These are phyloP conservation scores for Varecia variegata DNA, from an alignment of 2,797 vertebrate genomes.

Conservation along the genomic window DNA sequence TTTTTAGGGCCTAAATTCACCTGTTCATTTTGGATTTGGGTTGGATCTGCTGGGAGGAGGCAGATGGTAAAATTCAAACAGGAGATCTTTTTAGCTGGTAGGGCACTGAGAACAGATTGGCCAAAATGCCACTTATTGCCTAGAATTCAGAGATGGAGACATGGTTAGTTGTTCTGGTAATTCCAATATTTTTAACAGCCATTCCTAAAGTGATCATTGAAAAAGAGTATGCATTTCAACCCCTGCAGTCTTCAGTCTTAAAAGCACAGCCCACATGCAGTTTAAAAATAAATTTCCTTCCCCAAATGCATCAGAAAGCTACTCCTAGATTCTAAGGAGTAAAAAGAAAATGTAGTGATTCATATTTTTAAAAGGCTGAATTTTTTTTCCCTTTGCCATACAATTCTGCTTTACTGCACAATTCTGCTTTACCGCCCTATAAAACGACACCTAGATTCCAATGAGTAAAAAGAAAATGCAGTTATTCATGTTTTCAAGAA, in stretches of 20 bases:
- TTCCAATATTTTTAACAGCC: not conserved
- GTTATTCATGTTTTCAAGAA: not conserved
- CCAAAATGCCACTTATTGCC: not conserved
- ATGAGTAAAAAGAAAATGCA: not conserved
- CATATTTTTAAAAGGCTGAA: not conserved
- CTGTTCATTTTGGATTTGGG: slow-evolving; percentile 25
- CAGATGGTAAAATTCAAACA: slow-evolving; percentile 27
- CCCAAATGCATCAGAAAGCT: not conserved
- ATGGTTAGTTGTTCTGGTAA: slow-evolving; percentile 15
- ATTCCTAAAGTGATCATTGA: not conserved
- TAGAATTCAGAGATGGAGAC: not conserved
- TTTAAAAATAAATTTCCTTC: slow-evolving; percentile 31
- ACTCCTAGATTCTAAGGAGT: not conserved
- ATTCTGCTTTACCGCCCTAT: not conserved
- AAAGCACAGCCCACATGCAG: not conserved
- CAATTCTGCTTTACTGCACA: not conserved
- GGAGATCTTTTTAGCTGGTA: slow-evolving; percentile 6
- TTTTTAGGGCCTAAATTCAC: not conserved
- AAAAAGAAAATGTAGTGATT: not conserved
- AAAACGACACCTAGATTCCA: not conserved
- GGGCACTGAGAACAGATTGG: slow-evolving; percentile 1
- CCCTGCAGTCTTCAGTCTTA: not conserved
- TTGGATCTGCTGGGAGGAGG: slow-evolving; percentile 13
- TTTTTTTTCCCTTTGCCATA: not conserved
- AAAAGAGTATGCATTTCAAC: not conserved